Conservation (phyloP, 2,113 vertebrate genomes). For the Puntigrus tetrazona region DNA sequence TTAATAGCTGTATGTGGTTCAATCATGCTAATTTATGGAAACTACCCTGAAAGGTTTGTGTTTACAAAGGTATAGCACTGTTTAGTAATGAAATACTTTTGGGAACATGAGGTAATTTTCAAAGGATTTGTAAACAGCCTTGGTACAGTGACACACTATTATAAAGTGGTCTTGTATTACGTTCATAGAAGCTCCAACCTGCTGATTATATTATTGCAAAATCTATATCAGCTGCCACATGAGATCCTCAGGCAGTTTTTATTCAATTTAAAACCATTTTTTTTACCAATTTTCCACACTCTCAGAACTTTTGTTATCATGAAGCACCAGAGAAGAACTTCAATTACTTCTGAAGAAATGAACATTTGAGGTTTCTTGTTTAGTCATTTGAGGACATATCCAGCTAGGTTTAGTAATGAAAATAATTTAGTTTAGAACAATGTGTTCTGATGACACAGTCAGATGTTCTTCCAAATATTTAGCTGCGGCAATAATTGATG, state of each 20-base stretch:
- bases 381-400: not conserved
- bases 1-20: not conserved
- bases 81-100: not conserved
- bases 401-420: not conserved
- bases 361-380: conserved; percentile 3
- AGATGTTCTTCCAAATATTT: not conserved
- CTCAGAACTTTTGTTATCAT: conserved; percentile 23
- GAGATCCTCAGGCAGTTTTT: not conserved
- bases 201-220: conserved; percentile 26
- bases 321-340: conserved; percentile 1
- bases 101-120: not conserved
- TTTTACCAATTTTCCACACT: not conserved
- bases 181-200: not conserved
- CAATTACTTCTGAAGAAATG: not conserved
- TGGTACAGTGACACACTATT: not conserved
- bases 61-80: not conserved
- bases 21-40: conserved; percentile 24
- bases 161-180: not conserved
- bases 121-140: conserved; percentile 3
- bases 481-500: not conserved
- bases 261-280: not conserved
- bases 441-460: not conserved
- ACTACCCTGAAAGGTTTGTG: conserved; percentile 1
- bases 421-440: not conserved
- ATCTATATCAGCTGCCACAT: not conserved